Conservation (phyloP, 2,888 invertebrate species). For the Timema podura region DNA sequence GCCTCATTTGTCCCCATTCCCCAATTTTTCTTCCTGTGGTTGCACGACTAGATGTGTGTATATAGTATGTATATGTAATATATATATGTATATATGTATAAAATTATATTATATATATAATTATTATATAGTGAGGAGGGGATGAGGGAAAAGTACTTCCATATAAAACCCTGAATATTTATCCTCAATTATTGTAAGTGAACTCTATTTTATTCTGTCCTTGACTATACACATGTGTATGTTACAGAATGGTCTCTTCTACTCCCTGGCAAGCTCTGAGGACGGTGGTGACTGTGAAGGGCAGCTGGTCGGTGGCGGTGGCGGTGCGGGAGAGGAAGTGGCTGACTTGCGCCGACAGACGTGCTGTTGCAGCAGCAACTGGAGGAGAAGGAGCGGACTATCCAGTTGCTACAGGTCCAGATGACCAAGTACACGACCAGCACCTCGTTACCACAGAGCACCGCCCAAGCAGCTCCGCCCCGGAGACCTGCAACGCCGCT, state of each 20-base stretch:
- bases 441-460: conserved; percentile 32
- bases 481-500: conserved; percentile 69
- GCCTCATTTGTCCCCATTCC: too few species aligned
- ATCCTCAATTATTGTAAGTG: too few species aligned
- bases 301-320: not conserved
- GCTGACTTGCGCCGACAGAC: conserved; percentile 73
- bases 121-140: too few species aligned
- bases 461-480: conserved; percentile 27
- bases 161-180: too few species aligned
- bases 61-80: too few species aligned
- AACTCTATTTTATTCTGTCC: too few species aligned
- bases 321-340: conserved; percentile 52
- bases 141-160: too few species aligned
- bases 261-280: conserved; percentile 44
- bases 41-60: too few species aligned
- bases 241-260: conserved; percentile 60
- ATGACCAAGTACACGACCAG: conserved; percentile 56
- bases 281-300: conserved; percentile 22
- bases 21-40: too few species aligned
- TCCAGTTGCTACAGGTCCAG: conserved; percentile 73
- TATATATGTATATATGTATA: too few species aligned
- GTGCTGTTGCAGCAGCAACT: conserved; percentile 62
- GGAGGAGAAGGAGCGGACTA: conserved; percentile 80
- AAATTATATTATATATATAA: too few species aligned
- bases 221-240: too few species aligned